Evolutionary conservation across 2,888 invertebrate species (phyloP).

Genomic region (Pseudococcus viburni): DNA sequence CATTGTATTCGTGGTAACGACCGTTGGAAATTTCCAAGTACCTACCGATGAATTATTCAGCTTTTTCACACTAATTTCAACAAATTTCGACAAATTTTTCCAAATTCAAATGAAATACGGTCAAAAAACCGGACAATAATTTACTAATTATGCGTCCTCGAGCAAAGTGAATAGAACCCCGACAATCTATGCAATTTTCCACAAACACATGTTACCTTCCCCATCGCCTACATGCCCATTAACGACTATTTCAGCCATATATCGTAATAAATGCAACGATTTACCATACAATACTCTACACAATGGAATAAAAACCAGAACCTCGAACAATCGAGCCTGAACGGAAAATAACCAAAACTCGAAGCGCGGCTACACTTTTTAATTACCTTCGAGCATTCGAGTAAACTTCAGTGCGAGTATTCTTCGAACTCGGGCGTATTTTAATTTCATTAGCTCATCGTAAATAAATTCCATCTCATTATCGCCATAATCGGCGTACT

Average conservation of each 20-base stretch:
- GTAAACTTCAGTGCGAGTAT: neutral
- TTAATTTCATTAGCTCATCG: constrained; percentile 19
- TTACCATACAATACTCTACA: neutral
- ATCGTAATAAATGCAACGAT: neutral
- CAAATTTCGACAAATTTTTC: neutral
- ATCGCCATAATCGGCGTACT: neutral
- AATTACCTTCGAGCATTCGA: neutral
- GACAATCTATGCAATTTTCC: neutral
- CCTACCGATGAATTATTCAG: neutral
- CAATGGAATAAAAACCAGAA: neutral
- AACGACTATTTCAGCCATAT: neutral
- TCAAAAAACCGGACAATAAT: neutral
- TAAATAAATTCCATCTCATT: constrained; percentile 34
- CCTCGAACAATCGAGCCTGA: neutral
- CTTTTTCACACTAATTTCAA: neutral
- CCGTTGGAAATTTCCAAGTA: neutral
- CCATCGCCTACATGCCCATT: neutral
- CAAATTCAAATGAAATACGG: neutral
- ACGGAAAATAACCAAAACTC: neutral
- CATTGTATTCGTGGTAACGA: neutral
- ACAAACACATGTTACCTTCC: neutral
- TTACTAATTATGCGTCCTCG: neutral
- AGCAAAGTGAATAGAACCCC: neutral
- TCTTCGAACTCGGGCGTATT: neutral
- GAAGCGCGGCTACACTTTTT: neutral